Evolutionary conservation across 2,888 invertebrate genomes (phyloP).

Genomic region (Tiphia femorata): DNA sequence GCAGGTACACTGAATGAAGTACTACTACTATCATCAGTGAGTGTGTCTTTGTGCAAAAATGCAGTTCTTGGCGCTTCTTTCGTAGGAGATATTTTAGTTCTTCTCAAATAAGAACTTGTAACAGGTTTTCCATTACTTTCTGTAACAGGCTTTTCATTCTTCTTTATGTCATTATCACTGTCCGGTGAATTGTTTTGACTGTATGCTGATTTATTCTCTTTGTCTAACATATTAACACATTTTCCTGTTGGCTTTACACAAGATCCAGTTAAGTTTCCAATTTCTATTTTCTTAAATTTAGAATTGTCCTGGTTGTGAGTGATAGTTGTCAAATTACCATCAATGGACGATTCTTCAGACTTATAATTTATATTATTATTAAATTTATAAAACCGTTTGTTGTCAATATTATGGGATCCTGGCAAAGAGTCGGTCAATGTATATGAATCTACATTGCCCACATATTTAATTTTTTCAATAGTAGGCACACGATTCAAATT

Average conservation of each 20-base stretch:
- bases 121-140: constrained; percentile 44
- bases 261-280: constrained; percentile 54
- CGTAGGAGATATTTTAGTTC: constrained; percentile 66
- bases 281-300: constrained; percentile 53
- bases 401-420: constrained; percentile 49
- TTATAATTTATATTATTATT: constrained; percentile 41
- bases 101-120: constrained; percentile 57
- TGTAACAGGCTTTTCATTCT: too few species aligned
- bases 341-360: constrained; percentile 24
- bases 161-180: constrained; percentile 38
- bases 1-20: constrained; percentile 24
- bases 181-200: constrained; percentile 30
- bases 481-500: constrained; percentile 29
- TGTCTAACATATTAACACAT: constrained; percentile 52
- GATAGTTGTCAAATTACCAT: constrained; percentile 7
- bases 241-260: constrained; percentile 62
- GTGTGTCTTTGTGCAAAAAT: constrained; percentile 44
- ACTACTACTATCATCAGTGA: too few species aligned
- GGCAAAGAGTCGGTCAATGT: constrained; percentile 41
- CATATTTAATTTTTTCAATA: constrained; percentile 59
- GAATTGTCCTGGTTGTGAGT: constrained; percentile 36
- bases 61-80: constrained; percentile 61
- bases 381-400: constrained; percentile 52
- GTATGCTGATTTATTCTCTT: constrained; percentile 45
- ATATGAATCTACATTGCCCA: constrained; percentile 50